These are phyloP conservation scores for Scomber scombrus DNA, from an alignment of 2,113 vertebrate genomes.

Conservation along the genomic window DNA sequence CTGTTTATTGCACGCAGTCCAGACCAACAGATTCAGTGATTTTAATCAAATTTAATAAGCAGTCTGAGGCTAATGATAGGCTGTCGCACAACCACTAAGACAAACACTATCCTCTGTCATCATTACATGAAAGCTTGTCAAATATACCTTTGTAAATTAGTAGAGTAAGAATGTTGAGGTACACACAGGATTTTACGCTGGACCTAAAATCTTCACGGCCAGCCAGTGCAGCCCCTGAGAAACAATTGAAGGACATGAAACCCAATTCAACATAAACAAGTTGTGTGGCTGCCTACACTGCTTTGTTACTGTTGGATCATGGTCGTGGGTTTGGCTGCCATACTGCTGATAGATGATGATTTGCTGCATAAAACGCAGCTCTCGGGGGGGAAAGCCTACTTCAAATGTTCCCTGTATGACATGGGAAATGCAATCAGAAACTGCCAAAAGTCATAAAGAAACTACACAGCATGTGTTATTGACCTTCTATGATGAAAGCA, in stretches of 20 bases:
- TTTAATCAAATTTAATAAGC: constrained; percentile 70
- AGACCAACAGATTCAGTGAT: constrained; percentile 25
- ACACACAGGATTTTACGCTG: neutral
- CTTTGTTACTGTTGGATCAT: constrained; percentile 77
- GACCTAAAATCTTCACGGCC: constrained; percentile 14
- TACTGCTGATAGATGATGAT: constrained; percentile 67
- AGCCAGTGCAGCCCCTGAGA: constrained; percentile 47
- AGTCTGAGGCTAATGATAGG: constrained; percentile 34
- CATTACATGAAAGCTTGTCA: constrained; percentile 38
- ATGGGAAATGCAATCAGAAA: constrained; percentile 74
- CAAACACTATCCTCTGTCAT: constrained; percentile 15
- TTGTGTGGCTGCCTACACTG: constrained; percentile 39
- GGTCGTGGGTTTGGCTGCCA: constrained; percentile 57
- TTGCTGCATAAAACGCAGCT: constrained; percentile 57
- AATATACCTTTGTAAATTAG: constrained; percentile 34
- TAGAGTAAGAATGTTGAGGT: neutral
- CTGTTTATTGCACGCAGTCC: constrained; percentile 45
- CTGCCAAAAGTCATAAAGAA: constrained; percentile 63
- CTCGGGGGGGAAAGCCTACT: constrained; percentile 63
- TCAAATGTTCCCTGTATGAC: constrained; percentile 53
- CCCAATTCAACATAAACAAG: constrained; percentile 57
- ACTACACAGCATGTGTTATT: constrained; percentile 31
- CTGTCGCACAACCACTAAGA: constrained; percentile 40
- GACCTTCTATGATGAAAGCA: constrained; percentile 61
- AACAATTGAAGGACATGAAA: constrained; percentile 75